Percentiles rank a stretch among this genome's conserved stretches.
Conservation (phyloP, 2,797 vertebrate species). For the Chelon labrosus region DNA sequence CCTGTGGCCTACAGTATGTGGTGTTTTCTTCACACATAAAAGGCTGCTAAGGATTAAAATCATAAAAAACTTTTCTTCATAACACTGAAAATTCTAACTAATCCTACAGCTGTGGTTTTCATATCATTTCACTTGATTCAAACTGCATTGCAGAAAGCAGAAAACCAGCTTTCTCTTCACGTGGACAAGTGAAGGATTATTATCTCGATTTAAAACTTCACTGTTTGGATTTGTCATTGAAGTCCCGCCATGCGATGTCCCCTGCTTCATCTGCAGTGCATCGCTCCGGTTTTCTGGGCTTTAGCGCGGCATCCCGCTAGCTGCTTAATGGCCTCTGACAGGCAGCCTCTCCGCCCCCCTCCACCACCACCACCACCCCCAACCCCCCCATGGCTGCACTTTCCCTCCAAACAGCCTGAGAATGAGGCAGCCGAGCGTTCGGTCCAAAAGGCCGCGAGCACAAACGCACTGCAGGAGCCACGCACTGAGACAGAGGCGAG, state of each 20-base stretch:
- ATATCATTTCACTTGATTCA: neutral
- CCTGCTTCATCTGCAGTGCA: slow-evolving; percentile 49
- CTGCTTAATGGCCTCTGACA: slow-evolving; percentile 71
- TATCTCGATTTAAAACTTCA: slow-evolving; percentile 27
- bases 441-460: slow-evolving; percentile 55
- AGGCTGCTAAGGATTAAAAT: no score
- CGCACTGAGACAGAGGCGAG: slow-evolving; percentile 19
- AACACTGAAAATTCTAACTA: no score
- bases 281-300: slow-evolving; percentile 46
- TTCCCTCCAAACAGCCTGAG: slow-evolving; percentile 55
- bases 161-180: neutral
- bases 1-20: no score
- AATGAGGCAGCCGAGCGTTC: slow-evolving; percentile 33
- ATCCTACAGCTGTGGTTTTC: neutral
- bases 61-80: no score
- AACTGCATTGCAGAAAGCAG: neutral
- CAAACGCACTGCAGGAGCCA: slow-evolving; percentile 54
- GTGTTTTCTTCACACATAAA: no score
- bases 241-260: slow-evolving; percentile 29
- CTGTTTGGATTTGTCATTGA: slow-evolving; percentile 27
- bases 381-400: slow-evolving; percentile 48
- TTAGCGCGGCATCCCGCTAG: slow-evolving; percentile 46
- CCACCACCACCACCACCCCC: neutral
- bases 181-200: neutral
- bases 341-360: slow-evolving; percentile 1